Conservation (phyloP, 2,888 invertebrate species). For the Sesia bembeciformis region DNA sequence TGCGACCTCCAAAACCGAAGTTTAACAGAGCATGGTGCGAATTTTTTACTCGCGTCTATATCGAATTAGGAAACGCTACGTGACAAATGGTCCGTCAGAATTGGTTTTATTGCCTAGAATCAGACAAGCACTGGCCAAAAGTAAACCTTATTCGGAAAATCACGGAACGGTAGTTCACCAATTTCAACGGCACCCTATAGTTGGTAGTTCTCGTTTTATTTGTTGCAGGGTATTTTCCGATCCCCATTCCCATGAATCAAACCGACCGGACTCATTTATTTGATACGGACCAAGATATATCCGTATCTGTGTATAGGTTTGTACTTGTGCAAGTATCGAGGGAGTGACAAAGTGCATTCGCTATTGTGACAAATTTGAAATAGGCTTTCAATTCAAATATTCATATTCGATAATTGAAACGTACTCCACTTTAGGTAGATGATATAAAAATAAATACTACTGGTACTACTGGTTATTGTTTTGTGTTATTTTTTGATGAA, state of each 20-base stretch:
- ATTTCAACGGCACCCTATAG: slow-evolving; percentile 30
- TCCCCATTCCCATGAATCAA: slow-evolving; percentile 70
- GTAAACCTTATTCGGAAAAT: slow-evolving; percentile 9
- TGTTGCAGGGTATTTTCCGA: slow-evolving; percentile 54
- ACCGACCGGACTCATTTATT: slow-evolving; percentile 67
- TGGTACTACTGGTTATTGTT: too few relatives aligned
- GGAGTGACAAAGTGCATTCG: not conserved
- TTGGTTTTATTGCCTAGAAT: not conserved
- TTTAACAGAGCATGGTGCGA: not conserved
- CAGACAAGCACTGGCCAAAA: slow-evolving; percentile 6
- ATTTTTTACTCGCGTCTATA: not conserved
- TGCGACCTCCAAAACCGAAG: not conserved
- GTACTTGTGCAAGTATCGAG: not conserved
- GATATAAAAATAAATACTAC: too few relatives aligned
- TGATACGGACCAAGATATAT: slow-evolving; percentile 36
- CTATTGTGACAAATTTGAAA: not conserved
- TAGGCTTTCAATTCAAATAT: not conserved
- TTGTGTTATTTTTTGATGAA: too few relatives aligned
- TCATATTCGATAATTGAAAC: not conserved
- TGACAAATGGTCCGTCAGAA: slow-evolving; percentile 8
- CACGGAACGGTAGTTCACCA: slow-evolving; percentile 15
- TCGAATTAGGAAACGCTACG: slow-evolving; percentile 15
- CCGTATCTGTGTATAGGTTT: not conserved
- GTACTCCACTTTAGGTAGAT: too few relatives aligned
- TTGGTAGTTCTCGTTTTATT: slow-evolving; percentile 57